Evolutionary conservation across 2,888 invertebrate genomes (phyloP), one percentile per base, ranked within the genome.

Genomic region (Zonitis immaculata): DNA sequence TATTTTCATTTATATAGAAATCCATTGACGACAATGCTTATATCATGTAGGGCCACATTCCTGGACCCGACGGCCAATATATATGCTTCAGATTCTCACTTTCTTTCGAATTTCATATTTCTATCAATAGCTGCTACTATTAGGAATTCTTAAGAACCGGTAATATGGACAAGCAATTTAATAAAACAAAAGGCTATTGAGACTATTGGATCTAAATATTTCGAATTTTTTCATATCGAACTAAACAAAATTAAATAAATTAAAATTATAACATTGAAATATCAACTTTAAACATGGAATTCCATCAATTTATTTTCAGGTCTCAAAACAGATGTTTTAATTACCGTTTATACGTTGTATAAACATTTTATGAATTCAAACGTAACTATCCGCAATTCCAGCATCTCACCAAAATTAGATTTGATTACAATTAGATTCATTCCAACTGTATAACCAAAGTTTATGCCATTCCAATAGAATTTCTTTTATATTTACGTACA

Each of bases 11-110:
- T 67, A 68, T 68, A 66, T 65, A 68, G 61, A 59, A 57, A 64
- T 65, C 66, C 65, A 70, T 70, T 66, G 67, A 67, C 61, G 64
- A 62, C 39, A 39, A 39, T 39, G 39, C 64, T 67, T 67, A 69
- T 71, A 71, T 70, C 70, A 71, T 68, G n/a, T n/a, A 66, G 66
- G 68, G 65, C 63, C 61, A 63, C 67, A 68, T 69, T 69, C 68
- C 68, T 68, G 65, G 60, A 66, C 67, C 63, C 65, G 66, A 66
- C 65, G 66, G 64, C 67, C 71, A 70, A 71, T 70, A 71, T 71
- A 71, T 70, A 71, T 71, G 69, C 66, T 59, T 30, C 58, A 46
- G 52, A 50, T 59, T 63, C 43, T 43, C 51, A 47, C 56, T 52
- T 55, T 52, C 55, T 42, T 53, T 56, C 54, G 52, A 58, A 58